These are phyloP conservation scores for Cololabis saira DNA, from an alignment of 2,113 vertebrate species.

Conservation along the genomic window DNA sequence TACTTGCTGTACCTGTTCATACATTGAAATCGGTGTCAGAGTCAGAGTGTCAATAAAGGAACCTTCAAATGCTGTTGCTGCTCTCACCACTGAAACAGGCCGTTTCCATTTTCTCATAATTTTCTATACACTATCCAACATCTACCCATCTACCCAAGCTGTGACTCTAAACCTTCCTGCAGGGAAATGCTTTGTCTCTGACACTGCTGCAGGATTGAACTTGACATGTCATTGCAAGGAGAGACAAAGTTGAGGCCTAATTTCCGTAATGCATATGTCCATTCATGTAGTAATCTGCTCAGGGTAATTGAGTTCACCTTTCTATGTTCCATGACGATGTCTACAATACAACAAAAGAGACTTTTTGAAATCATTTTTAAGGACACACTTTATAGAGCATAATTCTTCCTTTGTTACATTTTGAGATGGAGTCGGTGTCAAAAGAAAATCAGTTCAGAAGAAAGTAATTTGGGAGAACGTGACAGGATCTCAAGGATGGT, in stretches of 20 bases:
- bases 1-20: not conserved
- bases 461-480: too few relatives aligned
- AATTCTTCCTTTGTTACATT: too few relatives aligned
- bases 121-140: not conserved
- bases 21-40: not conserved
- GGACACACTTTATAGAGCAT: too few relatives aligned
- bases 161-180: not conserved
- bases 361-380: too few relatives aligned
- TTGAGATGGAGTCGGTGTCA: too few relatives aligned
- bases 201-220: not conserved
- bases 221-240: not conserved
- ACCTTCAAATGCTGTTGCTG: not conserved
- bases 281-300: not conserved
- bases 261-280: not conserved
- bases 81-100: not conserved
- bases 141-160: not conserved
- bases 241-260: not conserved
- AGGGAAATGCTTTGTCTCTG: not conserved
- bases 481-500: too few relatives aligned
- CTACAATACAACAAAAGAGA: too few relatives aligned
- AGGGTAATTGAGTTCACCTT: not conserved
- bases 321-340: not conserved
- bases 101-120: conserved; percentile 1
- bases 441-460: too few relatives aligned
- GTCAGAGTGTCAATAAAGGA: too few relatives aligned